Evolutionary conservation across 64 coral and sea anemone genomes (phyloP).

Genomic region (Orbicella faveolata): DNA sequence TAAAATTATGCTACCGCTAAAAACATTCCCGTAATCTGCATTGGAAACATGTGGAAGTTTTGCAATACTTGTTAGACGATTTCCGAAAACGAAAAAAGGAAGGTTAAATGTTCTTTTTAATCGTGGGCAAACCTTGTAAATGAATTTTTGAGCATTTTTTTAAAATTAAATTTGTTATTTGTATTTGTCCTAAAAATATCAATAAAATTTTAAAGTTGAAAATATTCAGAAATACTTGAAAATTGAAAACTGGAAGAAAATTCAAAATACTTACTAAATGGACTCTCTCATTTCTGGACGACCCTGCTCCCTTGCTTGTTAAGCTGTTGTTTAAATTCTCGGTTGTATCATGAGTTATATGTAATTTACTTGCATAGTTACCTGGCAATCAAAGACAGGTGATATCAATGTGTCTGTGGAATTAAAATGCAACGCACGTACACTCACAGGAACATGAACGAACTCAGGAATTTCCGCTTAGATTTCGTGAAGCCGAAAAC

Average conservation of each 20-base stretch:
- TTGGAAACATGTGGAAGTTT: background rate
- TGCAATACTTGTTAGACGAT: background rate
- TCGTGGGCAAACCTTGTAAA: too few relatives aligned
- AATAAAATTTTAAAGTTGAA: too few relatives aligned
- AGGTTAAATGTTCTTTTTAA: background rate
- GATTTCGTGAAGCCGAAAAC: background rate
- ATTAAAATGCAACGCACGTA: background rate
- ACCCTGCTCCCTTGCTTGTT: background rate
- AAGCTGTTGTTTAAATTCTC: background rate
- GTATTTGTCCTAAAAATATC: too few relatives aligned
- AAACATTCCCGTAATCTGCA: too few relatives aligned
- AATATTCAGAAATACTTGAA: too few relatives aligned
- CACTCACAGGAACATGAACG: background rate
- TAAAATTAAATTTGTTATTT: too few relatives aligned
- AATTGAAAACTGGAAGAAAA: too few relatives aligned
- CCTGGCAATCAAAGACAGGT: background rate
- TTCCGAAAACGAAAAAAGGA: background rate
- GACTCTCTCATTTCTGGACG: background rate
- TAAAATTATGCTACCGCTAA: too few relatives aligned
- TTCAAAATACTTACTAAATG: background rate
- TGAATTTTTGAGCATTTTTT: too few relatives aligned
- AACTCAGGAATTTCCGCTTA: background rate
- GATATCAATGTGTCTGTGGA: background rate
- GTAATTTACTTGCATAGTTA: background rate
- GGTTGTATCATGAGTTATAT: background rate